phyloP scores from a whole-genome alignment of 1,140 invertebrate genomes.

The Habropoda laboriosa region DNA sequence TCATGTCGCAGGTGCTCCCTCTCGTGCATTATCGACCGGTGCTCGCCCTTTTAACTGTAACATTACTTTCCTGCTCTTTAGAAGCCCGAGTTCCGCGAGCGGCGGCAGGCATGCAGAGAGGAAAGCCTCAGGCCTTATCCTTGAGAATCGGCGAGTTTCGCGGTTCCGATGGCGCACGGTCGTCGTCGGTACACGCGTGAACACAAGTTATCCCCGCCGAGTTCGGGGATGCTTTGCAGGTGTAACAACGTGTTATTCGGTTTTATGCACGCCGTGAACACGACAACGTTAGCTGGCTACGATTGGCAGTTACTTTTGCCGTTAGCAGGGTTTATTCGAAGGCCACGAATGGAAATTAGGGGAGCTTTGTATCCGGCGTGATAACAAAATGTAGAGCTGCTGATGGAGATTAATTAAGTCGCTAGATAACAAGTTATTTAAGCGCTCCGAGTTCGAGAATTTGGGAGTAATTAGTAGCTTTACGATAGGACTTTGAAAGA shows the following conservation, averaged over 20 bases:
- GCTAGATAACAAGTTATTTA: not conserved
- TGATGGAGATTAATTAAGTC: not conserved
- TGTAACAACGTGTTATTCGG: not conserved
- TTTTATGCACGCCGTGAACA: not conserved
- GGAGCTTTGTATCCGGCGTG: not conserved
- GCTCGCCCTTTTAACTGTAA: constrained; percentile 20
- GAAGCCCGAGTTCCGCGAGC: too few species aligned
- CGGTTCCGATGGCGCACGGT: too few species aligned
- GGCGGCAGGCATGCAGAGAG: not conserved
- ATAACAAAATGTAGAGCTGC: not conserved
- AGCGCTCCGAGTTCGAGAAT: too few species aligned
- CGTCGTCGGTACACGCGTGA: not conserved
- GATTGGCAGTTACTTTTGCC: not conserved
- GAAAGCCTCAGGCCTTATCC: not conserved
- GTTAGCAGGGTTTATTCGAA: not conserved
- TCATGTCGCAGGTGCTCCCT: not conserved
- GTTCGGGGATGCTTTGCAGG: not conserved
- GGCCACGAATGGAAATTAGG: not conserved
- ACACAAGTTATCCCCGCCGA: not conserved
- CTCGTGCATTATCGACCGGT: constrained; percentile 19
- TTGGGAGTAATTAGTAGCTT: too few species aligned
- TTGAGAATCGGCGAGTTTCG: not conserved
- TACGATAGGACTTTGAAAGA: too few species aligned
- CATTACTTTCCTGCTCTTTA: constrained; percentile 26
- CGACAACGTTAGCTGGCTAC: not conserved